Evolutionary conservation across 2,113 vertebrate species (phyloP).

Genomic region (Atrichornis clamosus): DNA sequence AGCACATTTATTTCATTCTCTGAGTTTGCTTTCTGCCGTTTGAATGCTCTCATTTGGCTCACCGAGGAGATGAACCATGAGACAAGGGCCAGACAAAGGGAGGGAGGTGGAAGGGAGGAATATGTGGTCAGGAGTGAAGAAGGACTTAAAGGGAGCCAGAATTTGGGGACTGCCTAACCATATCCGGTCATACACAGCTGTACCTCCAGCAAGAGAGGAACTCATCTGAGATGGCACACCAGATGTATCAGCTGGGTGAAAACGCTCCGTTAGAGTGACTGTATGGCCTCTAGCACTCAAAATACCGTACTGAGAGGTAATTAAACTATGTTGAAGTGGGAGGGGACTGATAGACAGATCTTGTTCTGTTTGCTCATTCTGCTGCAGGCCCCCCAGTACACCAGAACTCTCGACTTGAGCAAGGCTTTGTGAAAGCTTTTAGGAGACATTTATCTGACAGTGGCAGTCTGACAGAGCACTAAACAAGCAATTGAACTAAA

Average conservation of each 20-base stretch:
- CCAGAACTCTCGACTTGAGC: neutral
- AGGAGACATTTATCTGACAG: neutral
- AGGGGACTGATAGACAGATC: neutral
- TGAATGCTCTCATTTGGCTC: neutral
- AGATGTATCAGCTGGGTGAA: fast-evolving
- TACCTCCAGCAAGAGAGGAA: neutral
- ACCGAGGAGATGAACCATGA: neutral
- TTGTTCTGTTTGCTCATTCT: neutral
- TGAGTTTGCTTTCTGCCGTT: neutral
- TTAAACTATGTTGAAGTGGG: neutral
- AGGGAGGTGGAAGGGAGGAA: neutral
- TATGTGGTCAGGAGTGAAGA: fast-evolving
- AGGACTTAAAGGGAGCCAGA: no score
- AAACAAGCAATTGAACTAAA: neutral
- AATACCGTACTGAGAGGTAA: neutral
- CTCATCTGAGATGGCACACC: neutral
- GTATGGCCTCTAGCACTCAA: neutral
- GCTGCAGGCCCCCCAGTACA: neutral
- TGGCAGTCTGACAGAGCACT: neutral
- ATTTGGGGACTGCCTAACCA: neutral
- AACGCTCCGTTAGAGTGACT: neutral
- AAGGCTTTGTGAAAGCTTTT: neutral
- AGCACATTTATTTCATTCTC: neutral
- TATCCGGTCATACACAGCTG: neutral
- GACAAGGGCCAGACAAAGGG: neutral